A percentile compares a stretch with the other conserved stretches of the same genome.
Evolutionary conservation across 2,888 invertebrate genomes (phyloP).

Genomic region (Philhelius pedissequus): DNA sequence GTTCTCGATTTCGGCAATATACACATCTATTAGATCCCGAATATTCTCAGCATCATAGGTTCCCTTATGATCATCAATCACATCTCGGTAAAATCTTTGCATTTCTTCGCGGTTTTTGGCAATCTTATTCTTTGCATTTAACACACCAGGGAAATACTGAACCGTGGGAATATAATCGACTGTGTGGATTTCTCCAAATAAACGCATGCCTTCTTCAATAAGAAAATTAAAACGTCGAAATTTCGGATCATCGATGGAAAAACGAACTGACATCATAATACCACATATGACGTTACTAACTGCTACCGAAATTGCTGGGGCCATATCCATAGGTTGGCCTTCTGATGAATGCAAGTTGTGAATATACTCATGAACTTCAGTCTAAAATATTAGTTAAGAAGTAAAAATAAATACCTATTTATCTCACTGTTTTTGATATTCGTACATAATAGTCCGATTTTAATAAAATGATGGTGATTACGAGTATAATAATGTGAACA

Average conservation of each 20-base stretch:
- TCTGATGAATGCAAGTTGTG: constrained; percentile 82
- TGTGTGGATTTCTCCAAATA: constrained; percentile 90
- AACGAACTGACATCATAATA: constrained; percentile 92
- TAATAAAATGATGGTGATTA: neutral
- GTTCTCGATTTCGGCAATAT: constrained; percentile 90
- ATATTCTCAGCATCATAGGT: constrained; percentile 87
- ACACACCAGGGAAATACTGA: constrained; percentile 83
- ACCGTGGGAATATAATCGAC: constrained; percentile 91
- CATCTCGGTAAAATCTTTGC: constrained; percentile 90
- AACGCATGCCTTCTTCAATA: constrained; percentile 94
- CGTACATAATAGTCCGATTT: neutral
- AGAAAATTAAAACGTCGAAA: constrained; percentile 90
- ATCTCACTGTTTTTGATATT: neutral
- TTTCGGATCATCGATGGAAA: constrained; percentile 86
- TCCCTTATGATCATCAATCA: constrained; percentile 89
- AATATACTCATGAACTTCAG: constrained; percentile 88
- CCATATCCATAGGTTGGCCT: constrained; percentile 86
- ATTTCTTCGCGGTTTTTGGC: constrained; percentile 89
- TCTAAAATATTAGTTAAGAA: constrained; percentile 77
- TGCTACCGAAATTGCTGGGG: constrained; percentile 87
- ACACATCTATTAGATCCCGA: constrained; percentile 92
- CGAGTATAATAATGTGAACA: neutral
- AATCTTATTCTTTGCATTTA: constrained; percentile 82
- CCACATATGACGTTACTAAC: constrained; percentile 95
- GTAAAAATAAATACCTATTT: neutral